Base-by-base conservation (phyloP, 1,140 invertebrate genomes). In the Aphelinus certus region DNA sequence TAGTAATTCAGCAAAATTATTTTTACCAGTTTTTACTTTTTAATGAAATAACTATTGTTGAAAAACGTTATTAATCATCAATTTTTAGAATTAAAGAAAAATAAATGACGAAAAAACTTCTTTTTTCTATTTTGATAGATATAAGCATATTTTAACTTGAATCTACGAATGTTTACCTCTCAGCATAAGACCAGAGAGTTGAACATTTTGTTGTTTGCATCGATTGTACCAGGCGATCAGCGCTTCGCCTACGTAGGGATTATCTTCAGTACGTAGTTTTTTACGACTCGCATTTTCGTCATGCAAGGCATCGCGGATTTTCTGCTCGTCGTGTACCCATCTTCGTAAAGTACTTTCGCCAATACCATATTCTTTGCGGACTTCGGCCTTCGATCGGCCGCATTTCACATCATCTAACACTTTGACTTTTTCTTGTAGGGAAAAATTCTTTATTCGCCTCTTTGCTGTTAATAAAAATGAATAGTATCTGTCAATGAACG, bases 211-310 rank as follows among this genome's bases (percentile, higher is more conserved):
- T 45, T 69, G 51, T 43, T 68, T 73, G 62, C 72, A 68, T 7
- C 68, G 65, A n/a, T 63, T 78, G 58, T 76, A 78, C 77, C 77
- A 78, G 6, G 71, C 65, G 49, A 70, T 73, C 26, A 73, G 48
- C 3, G 73, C 77, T 66, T 76, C 77, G 26, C 66, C 71, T 1
- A 78, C 61, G 56, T 78, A 73, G 7, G 74, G 73, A 67, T 75
- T 70, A 62, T 70, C 66, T 2, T 70, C 73, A 5, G 45, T 5
- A 1, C 66, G 65, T 5, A 69, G 48, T 43, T 75, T 75, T 43
- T 60, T 75, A 7, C 67, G 65, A 26, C 60, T 75, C 4, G 66
- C 49, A n/a, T 63, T 75, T 53, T 69, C 67, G 1, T 75, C 62
- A 6, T 70, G 43, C 7, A 63, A 55, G 0, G 67, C 67, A 64